Conservation (phyloP, 2,888 invertebrate species). For the Antitype chi region DNA sequence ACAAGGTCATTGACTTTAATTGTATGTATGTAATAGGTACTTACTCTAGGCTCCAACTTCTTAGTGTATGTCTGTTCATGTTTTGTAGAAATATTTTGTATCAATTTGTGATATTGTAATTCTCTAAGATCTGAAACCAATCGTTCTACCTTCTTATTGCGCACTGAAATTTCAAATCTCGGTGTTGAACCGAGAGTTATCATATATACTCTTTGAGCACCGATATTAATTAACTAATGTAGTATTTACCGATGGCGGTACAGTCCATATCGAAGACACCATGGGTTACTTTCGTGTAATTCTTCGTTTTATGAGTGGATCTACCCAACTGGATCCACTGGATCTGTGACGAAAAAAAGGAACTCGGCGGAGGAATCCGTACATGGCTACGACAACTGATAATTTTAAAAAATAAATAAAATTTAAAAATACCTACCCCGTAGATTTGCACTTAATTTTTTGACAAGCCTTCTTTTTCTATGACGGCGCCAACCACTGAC, state of each 20-base stretch:
- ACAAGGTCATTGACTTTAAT: neutral
- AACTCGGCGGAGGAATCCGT: too few species aligned
- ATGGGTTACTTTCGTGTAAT: neutral
- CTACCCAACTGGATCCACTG: too few species aligned
- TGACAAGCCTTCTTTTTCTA: neutral
- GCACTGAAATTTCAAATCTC: too few species aligned
- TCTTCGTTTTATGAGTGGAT: neutral
- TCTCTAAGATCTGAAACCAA: conserved; percentile 73
- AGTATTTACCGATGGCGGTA: neutral
- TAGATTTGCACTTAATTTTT: neutral
- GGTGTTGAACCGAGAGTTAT: too few species aligned
- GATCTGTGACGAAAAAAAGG: neutral
- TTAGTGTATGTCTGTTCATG: conserved; percentile 75
- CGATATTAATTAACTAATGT: neutral
- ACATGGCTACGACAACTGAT: neutral
- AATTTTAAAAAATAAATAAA: neutral
- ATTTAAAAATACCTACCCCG: too few species aligned
- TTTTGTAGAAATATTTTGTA: conserved; percentile 75
- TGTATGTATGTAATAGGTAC: conserved; percentile 8
- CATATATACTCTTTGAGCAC: neutral
- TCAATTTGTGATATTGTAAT: conserved; percentile 77
- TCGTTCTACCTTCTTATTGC: neutral
- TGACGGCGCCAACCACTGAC: neutral
- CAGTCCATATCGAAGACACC: neutral
- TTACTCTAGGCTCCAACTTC: conserved; percentile 73